Evolutionary conservation across 2,888 invertebrate genomes (phyloP).

Genomic region (Bedellia somnulentella): DNA sequence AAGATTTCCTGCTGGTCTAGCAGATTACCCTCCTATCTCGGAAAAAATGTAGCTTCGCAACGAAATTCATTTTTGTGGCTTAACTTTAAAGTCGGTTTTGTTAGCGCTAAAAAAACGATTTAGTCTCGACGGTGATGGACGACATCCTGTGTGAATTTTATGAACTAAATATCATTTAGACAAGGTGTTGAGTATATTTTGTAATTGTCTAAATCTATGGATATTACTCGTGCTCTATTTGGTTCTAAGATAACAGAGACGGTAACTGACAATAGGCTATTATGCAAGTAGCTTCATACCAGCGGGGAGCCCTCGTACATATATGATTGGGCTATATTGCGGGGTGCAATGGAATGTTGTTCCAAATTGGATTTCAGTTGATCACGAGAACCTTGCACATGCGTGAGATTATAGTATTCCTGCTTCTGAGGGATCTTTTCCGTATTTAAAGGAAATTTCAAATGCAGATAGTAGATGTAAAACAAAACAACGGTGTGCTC

Average conservation of each 20-base stretch:
- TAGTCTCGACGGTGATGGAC: conserved; percentile 4
- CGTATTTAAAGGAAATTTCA: too few species aligned
- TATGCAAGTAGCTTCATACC: conserved; percentile 33
- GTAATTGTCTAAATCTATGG: too few species aligned
- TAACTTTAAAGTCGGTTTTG: conserved; percentile 22
- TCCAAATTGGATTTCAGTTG: conserved; percentile 28
- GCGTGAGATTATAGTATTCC: too few species aligned
- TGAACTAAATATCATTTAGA: too few species aligned
- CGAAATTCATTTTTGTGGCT: conserved; percentile 31
- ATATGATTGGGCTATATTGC: too few species aligned
- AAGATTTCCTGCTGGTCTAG: conserved; percentile 49
- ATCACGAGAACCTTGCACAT: too few species aligned
- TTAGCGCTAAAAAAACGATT: conserved; percentile 3
- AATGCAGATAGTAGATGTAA: too few species aligned
- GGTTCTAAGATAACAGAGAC: conserved; percentile 32
- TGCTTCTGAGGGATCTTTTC: too few species aligned
- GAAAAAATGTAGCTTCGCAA: conserved; percentile 31
- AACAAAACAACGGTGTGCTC: too few species aligned
- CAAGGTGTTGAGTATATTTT: too few species aligned
- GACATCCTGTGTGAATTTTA: too few species aligned
- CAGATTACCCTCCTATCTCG: conserved; percentile 42
- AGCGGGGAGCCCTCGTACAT: conserved; percentile 4
- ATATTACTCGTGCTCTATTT: conserved; percentile 23
- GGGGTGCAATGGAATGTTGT: conserved; percentile 33
- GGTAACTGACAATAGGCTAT: conserved; percentile 33